A percentile compares a stretch with the other conserved stretches of the same genome.
phyloP scores from a whole-genome alignment of 2,797 vertebrate species.

The Malurus leucopterus region DNA sequence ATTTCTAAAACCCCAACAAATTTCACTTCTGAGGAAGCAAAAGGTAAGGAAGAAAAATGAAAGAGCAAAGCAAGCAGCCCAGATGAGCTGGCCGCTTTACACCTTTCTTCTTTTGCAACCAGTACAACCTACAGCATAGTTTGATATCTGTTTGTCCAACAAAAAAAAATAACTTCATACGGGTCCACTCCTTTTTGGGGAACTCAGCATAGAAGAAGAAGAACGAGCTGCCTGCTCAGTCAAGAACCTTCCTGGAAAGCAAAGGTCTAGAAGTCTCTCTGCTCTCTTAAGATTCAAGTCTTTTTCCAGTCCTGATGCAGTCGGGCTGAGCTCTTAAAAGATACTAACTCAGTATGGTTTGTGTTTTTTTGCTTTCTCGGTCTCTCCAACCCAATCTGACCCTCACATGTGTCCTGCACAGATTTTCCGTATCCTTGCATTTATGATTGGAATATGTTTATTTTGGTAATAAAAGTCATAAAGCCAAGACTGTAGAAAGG shows the following conservation, averaged over 20 bases:
- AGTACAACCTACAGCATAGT: background rate
- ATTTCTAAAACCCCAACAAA: background rate
- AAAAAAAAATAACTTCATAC: background rate
- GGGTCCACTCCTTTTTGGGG: background rate
- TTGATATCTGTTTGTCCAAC: background rate
- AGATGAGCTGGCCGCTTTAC: background rate
- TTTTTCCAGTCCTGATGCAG: background rate
- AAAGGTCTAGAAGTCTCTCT: background rate
- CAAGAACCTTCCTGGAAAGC: background rate
- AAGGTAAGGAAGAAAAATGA: background rate
- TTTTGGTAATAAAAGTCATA: background rate
- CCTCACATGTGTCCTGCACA: rapidly evolving
- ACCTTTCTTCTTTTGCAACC: background rate
- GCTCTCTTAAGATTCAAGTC: background rate
- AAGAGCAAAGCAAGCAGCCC: background rate
- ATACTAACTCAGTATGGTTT: background rate
- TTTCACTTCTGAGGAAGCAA: background rate
- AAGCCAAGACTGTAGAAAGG: background rate
- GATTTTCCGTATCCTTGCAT: background rate
- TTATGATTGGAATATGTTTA: background rate
- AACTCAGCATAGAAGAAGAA: background rate
- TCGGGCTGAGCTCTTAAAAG: background rate
- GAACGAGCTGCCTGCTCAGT: background rate
- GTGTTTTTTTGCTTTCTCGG: too few species aligned
- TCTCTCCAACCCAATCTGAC: background rate